Conservation (phyloP, 2,113 vertebrate species). For the Muntiacus muntjak region DNA sequence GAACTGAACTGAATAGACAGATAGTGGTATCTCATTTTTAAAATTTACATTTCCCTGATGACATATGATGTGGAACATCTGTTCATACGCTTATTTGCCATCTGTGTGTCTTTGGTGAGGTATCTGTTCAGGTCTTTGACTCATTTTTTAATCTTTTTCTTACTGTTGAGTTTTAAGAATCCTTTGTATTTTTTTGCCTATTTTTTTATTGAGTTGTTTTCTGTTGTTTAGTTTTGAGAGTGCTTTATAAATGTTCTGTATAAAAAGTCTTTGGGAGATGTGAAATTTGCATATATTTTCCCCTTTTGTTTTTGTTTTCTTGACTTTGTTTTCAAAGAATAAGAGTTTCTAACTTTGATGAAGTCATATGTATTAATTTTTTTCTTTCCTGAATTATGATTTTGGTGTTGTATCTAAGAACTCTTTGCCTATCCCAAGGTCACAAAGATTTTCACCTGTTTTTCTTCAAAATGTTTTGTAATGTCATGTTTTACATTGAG, state of each 20-base stretch:
- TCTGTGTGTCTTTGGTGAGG: not conserved
- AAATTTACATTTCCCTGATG: not conserved
- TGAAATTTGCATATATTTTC: not conserved
- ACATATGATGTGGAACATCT: not conserved
- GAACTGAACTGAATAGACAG: not conserved
- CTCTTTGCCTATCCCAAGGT: not conserved
- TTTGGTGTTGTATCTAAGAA: not conserved
- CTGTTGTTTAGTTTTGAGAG: slow-evolving; percentile 18
- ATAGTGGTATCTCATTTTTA: not conserved
- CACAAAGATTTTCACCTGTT: not conserved
- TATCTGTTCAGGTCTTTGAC: not conserved
- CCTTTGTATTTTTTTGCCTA: not conserved
- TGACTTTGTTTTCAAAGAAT: not conserved
- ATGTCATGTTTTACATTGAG: not conserved
- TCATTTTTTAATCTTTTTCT: not conserved
- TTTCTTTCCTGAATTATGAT: not conserved
- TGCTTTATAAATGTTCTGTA: not conserved
- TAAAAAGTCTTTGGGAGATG: not conserved
- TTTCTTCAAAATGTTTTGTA: not conserved
- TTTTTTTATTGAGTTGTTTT: not conserved
- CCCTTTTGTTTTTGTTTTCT: not conserved
- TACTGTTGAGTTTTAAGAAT: not conserved
- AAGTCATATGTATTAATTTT: not conserved
- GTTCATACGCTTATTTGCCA: not conserved
- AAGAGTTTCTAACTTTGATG: not conserved